Evolutionary conservation across 2,113 vertebrate genomes (phyloP).

Genomic region (Vimba vimba): DNA sequence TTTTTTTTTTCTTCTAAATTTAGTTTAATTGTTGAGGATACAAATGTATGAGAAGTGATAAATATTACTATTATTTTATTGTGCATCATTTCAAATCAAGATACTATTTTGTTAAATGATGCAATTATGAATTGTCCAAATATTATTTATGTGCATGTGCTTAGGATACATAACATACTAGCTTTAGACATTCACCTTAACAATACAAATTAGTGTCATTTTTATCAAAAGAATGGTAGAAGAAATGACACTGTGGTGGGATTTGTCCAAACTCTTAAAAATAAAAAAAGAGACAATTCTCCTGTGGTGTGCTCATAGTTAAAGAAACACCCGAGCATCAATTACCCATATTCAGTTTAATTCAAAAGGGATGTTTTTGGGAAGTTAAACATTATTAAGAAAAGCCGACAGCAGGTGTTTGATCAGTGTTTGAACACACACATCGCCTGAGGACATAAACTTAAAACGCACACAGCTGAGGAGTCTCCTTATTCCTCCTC

Average conservation of each 20-base stretch:
- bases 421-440: slow-evolving; percentile 31
- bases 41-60: not conserved
- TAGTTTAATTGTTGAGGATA: too few relatives aligned
- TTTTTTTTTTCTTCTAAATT: too few relatives aligned
- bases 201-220: too few relatives aligned
- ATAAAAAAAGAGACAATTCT: not conserved
- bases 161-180: not conserved
- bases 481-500: slow-evolving; percentile 22
- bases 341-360: not conserved
- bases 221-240: too few relatives aligned
- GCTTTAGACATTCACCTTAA: not conserved
- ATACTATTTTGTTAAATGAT: not conserved
- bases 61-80: not conserved
- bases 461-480: slow-evolving; percentile 31
- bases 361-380: not conserved
- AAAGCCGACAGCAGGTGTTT: slow-evolving; percentile 31
- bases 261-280: not conserved
- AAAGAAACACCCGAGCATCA: not conserved
- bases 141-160: not conserved
- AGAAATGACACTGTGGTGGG: too few relatives aligned
- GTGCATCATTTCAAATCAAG: not conserved
- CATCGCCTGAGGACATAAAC: slow-evolving; percentile 14
- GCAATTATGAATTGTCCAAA: not conserved
- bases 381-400: slow-evolving; percentile 11
- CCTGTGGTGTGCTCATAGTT: not conserved